Evolutionary conservation across 2,113 vertebrate genomes (phyloP).

Genomic region (Halcyon malimbica): DNA sequence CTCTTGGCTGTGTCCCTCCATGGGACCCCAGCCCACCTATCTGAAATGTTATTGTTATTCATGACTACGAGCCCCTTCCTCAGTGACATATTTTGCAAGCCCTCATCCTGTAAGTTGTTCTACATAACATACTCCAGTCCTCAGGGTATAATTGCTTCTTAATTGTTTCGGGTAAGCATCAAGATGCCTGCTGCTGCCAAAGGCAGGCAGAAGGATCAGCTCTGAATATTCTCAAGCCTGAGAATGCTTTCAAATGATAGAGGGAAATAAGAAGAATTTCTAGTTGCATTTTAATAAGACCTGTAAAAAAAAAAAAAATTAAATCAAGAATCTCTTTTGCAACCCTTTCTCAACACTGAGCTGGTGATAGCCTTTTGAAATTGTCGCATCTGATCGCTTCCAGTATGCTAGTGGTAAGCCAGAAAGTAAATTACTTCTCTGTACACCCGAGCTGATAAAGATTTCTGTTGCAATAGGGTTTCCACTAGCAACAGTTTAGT

Average conservation of each 20-base stretch:
- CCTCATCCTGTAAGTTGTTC: background rate
- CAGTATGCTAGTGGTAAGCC: background rate
- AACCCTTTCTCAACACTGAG: background rate
- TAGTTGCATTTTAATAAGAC: background rate
- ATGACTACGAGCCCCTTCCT: background rate
- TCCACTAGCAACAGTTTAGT: background rate
- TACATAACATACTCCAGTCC: background rate
- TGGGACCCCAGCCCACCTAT: fast-evolving
- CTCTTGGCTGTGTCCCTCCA: background rate
- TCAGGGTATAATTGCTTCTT: background rate
- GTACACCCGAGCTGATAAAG: background rate
- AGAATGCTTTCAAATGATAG: background rate
- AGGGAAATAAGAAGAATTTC: background rate
- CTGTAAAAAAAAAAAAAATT: background rate
- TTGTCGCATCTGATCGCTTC: conserved; percentile 22
- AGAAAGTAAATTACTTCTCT: conserved; percentile 45
- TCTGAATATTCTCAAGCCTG: background rate
- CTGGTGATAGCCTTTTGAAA: conserved; percentile 38
- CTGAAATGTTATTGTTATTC: background rate
- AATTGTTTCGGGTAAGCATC: background rate
- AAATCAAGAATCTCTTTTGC: background rate
- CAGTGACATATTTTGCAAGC: background rate
- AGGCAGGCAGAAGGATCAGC: background rate
- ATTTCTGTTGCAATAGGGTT: conserved; percentile 12
- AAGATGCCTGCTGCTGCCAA: background rate